Base-by-base conservation (phyloP, 2,888 invertebrate species). In the Drosophila planitibia region DNA sequence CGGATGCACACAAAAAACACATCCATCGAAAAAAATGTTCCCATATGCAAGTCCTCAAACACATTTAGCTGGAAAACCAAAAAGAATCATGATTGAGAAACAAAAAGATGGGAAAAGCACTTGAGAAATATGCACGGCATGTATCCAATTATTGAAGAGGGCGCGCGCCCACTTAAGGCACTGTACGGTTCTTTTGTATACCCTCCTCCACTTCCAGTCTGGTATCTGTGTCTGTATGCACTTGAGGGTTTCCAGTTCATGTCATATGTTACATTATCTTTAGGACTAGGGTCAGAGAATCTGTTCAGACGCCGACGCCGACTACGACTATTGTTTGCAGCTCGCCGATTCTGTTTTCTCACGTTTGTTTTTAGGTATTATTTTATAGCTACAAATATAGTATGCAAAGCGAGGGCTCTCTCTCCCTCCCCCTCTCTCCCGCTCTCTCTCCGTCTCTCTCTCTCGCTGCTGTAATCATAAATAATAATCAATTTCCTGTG, bases 401-500 rank as follows among this genome's bases (percentile, higher is more conserved):
- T 79, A 78, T 79, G 82, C 78, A 76, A 77, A 81, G 80, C 16
- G 44, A 22, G n/a, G 35, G 44, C 61, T 39, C 32, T 12, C 16
- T n/a, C 41, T 5, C 16, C 25, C 41, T 22, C 14, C 12, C 37
- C 0, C 12, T 16, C 47, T 12, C 16, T 25, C 35, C 22, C n/a
- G n/a, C n/a, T 22, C 37, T 0, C 37, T 0, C 52, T 22, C 30
- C 2, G 4, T 0, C 37, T 22, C 35, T 28, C 60, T 37, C 44
- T 12, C 16, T 25, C 41, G 30, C 22, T 54, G 10, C 49, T 32
- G 70, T 74, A 87, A 87, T 87, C 91, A 90, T 89, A 87, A 87
- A 87, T 87, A 90, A 87, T 87, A 87, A 90, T 87, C 91, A 87
- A 87, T 87, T 87, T 87, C 91, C 87, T 90, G 87, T 79, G 41